Conservation (phyloP, 1,140 invertebrate species). For the Theocolax elegans region DNA sequence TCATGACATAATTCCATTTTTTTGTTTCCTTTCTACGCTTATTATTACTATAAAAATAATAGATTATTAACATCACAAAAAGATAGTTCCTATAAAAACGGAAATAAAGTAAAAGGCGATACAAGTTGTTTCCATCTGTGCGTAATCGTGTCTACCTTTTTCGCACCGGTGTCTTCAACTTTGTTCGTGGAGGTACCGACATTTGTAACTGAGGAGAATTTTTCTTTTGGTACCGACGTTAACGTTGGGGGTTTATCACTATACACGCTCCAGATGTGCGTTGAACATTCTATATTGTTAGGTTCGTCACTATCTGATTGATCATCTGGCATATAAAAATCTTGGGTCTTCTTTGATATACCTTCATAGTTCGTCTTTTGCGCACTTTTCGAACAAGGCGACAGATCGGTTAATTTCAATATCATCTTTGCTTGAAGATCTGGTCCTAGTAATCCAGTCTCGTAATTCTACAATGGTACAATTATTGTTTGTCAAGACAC, state of each 20-base stretch:
- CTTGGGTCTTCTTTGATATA: slow-evolving; percentile 44
- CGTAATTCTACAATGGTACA: slow-evolving; percentile 61
- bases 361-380: slow-evolving; percentile 56
- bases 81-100: neutral
- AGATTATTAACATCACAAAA: neutral
- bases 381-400: slow-evolving; percentile 56
- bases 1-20: too few species aligned
- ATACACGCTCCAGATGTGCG: slow-evolving; percentile 56
- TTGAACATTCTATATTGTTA: slow-evolving; percentile 53
- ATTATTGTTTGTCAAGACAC: slow-evolving; percentile 34
- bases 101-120: slow-evolving; percentile 38
- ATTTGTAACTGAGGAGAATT: slow-evolving; percentile 51
- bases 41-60: neutral
- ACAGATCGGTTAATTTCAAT: slow-evolving; percentile 57
- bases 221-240: slow-evolving; percentile 58
- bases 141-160: slow-evolving; percentile 56
- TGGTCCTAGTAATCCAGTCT: slow-evolving; percentile 58
- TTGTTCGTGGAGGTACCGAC: slow-evolving; percentile 53
- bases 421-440: slow-evolving; percentile 59
- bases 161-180: slow-evolving; percentile 56
- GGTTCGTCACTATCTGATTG: slow-evolving; percentile 61
- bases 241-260: slow-evolving; percentile 56
- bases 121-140: slow-evolving; percentile 45
- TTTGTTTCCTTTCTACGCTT: too few species aligned
- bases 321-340: slow-evolving; percentile 55